These are phyloP conservation scores for Micronycteris hirsuta DNA, from an alignment of 2,113 vertebrate species.

Conservation along the genomic window DNA sequence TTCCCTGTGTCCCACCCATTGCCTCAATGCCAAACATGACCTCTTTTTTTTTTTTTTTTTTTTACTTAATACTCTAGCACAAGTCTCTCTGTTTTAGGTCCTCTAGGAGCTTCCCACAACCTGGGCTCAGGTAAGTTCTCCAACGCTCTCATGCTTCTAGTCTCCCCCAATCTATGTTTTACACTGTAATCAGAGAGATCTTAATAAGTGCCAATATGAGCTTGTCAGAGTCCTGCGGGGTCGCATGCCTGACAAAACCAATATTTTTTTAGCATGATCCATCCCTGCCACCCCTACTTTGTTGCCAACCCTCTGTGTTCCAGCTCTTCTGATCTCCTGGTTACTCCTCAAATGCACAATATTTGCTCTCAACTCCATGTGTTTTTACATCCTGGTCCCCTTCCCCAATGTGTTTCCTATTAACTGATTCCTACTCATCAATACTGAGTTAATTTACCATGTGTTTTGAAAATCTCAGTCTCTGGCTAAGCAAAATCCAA, in stretches of 20 bases:
- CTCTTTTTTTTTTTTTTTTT: background rate
- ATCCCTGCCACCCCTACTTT: background rate
- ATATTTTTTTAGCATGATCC: too few species aligned
- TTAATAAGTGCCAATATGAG: background rate
- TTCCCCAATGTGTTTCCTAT: background rate
- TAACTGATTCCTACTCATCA: background rate
- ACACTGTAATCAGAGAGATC: accelerated
- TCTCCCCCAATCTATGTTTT: accelerated
- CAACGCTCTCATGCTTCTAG: accelerated
- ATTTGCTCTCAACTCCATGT: background rate
- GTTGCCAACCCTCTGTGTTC: too few species aligned
- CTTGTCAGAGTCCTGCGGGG: background rate
- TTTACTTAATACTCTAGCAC: too few species aligned
- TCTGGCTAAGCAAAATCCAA: background rate
- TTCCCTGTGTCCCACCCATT: accelerated
- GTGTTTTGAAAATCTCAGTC: background rate
- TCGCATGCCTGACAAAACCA: accelerated
- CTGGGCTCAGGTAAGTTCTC: background rate
- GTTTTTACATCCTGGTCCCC: background rate
- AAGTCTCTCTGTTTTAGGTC: background rate
- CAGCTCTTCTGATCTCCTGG: background rate
- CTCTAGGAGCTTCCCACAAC: background rate
- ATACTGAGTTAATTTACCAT: background rate
- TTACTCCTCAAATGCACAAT: background rate
- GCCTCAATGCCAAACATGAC: background rate